Base-by-base conservation (phyloP, 2,797 vertebrate genomes). In the Synanceia verrucosa region DNA sequence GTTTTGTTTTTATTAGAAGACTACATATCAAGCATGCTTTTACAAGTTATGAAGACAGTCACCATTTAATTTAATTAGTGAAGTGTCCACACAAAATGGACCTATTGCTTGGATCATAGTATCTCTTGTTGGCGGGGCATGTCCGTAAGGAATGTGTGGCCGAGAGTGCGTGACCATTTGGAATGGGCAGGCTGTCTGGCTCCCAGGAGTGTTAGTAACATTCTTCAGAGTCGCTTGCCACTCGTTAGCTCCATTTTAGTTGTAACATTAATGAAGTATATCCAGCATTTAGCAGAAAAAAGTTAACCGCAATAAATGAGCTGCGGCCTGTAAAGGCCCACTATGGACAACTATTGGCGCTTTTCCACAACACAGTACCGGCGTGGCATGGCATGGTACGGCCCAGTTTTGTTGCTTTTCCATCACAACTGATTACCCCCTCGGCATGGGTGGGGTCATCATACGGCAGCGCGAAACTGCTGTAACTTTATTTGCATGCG, bases 1-100 rank as follows among this genome's bases (percentile, higher is more conserved):
- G 58, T 59, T 16, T 41, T n/a, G 36, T 43, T 44, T 46, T 56
- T 9, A 70, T 4, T 58, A 68, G 21, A n/a, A 65, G 24, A 34
- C 4, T 51, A 23, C 29, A 21, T 29, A 46, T 67, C 23, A 55
- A 60, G 36, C 19, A 21, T 37, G 6, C 14, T 34, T 73, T 78
- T 28, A 33, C 13, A 48, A 56, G 75, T 19, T 31, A 52, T 21
- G 33, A 11, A 41, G 5, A 31, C 19, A 23, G 5, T 46, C 23
- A 34, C 23, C 18, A 43, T 52, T 46, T 37, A 41, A 6, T 44
- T 21, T 14, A 16, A 46, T 6, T 6, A 14, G 6, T 24, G 24
- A 12, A 4, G 47, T 8, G 47, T 12, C 26, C 28, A 9, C 28
- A 18, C 24, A 28, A 24, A 28, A 16, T 4, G 0, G 47, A 24